These are phyloP conservation scores for Dunckerocampus dactyliophorus DNA, from an alignment of 2,113 vertebrate species.

Conservation along the genomic window DNA sequence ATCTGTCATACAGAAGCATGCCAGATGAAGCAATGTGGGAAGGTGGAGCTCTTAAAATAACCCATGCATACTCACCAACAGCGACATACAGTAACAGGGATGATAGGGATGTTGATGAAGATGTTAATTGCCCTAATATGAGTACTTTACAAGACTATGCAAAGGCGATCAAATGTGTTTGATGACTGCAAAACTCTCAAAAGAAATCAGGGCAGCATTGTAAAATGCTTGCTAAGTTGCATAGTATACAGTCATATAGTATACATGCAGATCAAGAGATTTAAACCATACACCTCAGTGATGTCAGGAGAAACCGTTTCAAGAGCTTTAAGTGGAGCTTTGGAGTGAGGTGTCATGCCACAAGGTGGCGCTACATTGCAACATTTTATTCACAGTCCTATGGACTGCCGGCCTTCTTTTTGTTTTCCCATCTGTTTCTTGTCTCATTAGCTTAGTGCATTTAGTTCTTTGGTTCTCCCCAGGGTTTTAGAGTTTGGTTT, in stretches of 20 bases:
- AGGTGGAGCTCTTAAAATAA: conserved; percentile 49
- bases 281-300: background rate
- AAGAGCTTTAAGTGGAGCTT: background rate
- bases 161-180: background rate
- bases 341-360: conserved; percentile 26
- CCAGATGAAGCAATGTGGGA: conserved; percentile 49
- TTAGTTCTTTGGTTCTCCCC: too few species aligned
- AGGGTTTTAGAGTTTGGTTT: too few species aligned
- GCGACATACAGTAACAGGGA: conserved; percentile 4
- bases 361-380: conserved; percentile 58
- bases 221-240: too few species aligned
- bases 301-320: background rate
- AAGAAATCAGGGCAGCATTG: background rate
- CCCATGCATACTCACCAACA: conserved; percentile 23
- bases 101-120: background rate
- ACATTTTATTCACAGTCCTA: conserved; percentile 3
- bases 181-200: background rate
- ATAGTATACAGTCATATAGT: background rate
- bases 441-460: too few species aligned
- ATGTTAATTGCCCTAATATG: background rate
- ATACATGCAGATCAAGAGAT: background rate
- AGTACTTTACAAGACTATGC: background rate
- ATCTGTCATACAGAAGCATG: conserved; percentile 58
- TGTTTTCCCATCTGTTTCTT: background rate
- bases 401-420: background rate